phyloP scores from a whole-genome alignment of 2,888 invertebrate species.

The Ganaspis brasiliensis region DNA sequence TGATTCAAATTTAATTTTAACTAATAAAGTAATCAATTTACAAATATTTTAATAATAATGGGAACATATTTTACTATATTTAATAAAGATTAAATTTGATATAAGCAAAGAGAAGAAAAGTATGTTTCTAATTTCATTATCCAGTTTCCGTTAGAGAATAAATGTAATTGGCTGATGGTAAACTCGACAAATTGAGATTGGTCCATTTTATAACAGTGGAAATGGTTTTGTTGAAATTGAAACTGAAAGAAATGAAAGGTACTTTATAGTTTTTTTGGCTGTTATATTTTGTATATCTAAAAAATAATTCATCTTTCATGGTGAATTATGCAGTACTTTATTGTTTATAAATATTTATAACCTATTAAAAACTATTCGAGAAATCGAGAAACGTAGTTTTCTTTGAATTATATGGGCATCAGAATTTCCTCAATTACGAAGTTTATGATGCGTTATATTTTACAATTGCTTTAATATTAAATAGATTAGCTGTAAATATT shows the following conservation, averaged over 20 bases:
- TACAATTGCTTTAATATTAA: background rate
- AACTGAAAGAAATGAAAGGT: background rate
- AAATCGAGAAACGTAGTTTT: background rate
- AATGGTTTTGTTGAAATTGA: background rate
- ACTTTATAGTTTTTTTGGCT: constrained; percentile 1
- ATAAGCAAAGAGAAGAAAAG: background rate
- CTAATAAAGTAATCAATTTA: background rate
- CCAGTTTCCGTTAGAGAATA: background rate
- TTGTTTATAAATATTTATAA: constrained; percentile 30
- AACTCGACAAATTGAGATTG: constrained; percentile 1
- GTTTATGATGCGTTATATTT: background rate
- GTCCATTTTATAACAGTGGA: background rate
- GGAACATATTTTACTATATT: background rate
- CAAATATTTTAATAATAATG: background rate
- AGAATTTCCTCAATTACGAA: constrained; percentile 1
- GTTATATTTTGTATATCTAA: constrained; percentile 32
- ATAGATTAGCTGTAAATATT: background rate
- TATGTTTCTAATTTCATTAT: background rate
- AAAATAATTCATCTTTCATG: constrained; percentile 39
- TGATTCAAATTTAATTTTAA: background rate
- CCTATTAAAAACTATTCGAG: background rate
- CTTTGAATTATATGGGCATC: background rate
- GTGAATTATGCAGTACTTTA: constrained; percentile 20
- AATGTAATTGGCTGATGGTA: background rate
- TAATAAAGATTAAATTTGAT: background rate